A percentile compares a stretch with the other conserved stretches of the same genome.
Conservation (phyloP, 2,797 vertebrate species). For the Silurus lanzhouensis region DNA sequence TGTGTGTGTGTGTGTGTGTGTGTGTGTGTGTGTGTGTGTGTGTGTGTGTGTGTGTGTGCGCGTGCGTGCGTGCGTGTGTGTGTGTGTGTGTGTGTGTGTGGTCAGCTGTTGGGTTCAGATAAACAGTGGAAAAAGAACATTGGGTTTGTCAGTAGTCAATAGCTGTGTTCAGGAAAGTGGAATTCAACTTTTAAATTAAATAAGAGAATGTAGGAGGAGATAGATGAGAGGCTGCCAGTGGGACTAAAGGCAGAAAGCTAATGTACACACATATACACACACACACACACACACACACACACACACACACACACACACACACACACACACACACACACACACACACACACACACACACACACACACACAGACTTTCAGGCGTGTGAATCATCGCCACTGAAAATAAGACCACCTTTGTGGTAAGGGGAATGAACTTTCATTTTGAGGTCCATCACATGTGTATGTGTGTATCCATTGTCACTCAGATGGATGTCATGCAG, state of each 20-base stretch:
- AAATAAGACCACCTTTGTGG: neutral
- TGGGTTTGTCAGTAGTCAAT: neutral
- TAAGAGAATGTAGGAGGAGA: slow-evolving; percentile 11
- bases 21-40: too few species aligned
- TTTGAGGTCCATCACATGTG: slow-evolving; percentile 13
- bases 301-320: too few species aligned
- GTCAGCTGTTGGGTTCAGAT: neutral
- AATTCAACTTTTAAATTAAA: slow-evolving; percentile 10
- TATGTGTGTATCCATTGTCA: slow-evolving; percentile 27
- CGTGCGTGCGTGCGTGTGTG: too few species aligned
- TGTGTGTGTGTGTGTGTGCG: too few species aligned
- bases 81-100: neutral
- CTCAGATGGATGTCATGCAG: slow-evolving; percentile 34
- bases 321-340: neutral
- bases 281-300: neutral
- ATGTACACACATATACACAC: neutral
- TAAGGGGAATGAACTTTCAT: neutral
- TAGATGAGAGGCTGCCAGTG: slow-evolving; percentile 8
- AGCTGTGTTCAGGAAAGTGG: slow-evolving; percentile 7
- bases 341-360: slow-evolving; percentile 6
- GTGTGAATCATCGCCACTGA: neutral
- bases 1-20: too few species aligned
- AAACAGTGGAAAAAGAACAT: neutral
- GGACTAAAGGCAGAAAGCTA: slow-evolving; percentile 8
- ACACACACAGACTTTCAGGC: neutral